Conservation (phyloP, 2,113 vertebrate species). For the Eira barbara region DNA sequence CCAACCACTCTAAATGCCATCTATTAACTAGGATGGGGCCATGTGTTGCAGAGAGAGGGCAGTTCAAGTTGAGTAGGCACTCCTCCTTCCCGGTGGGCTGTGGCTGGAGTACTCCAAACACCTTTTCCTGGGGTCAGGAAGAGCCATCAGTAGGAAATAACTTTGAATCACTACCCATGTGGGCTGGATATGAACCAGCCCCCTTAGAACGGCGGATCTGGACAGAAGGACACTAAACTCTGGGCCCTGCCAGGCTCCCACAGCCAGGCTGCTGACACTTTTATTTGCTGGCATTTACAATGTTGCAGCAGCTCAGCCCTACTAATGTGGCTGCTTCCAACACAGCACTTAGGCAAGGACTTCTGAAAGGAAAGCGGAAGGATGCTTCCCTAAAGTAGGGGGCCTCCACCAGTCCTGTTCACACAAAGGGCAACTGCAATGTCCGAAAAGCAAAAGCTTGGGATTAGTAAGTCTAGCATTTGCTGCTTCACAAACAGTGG, state of each 20-base stretch:
- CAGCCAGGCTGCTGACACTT: slow-evolving; percentile 65
- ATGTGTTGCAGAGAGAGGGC: slow-evolving; percentile 51
- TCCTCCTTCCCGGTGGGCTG: slow-evolving; percentile 57
- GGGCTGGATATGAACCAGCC: slow-evolving; percentile 69
- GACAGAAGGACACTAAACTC: slow-evolving; percentile 38
- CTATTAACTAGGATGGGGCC: not conserved
- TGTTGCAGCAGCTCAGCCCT: slow-evolving; percentile 53
- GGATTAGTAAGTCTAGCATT: not conserved
- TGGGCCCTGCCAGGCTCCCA: slow-evolving; percentile 35
- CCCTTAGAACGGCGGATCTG: not conserved
- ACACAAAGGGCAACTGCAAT: not conserved
- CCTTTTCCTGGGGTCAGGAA: slow-evolving; percentile 52
- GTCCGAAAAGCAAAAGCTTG: not conserved
- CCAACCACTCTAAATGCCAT: slow-evolving; percentile 1
- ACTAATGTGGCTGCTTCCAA: slow-evolving; percentile 45
- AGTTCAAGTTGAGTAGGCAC: not conserved
- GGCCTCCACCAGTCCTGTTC: not conserved
- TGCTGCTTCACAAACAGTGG: not conserved
- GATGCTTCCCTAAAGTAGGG: not conserved
- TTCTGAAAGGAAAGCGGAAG: slow-evolving; percentile 14
- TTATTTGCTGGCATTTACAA: slow-evolving; percentile 75
- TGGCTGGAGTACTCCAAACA: slow-evolving; percentile 24
- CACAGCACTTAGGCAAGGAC: not conserved
- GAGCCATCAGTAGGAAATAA: slow-evolving; percentile 67
- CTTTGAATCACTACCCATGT: slow-evolving; percentile 56